These are phyloP conservation scores for Biston betularia DNA, from an alignment of 2,888 invertebrate species.

Conservation along the genomic window DNA sequence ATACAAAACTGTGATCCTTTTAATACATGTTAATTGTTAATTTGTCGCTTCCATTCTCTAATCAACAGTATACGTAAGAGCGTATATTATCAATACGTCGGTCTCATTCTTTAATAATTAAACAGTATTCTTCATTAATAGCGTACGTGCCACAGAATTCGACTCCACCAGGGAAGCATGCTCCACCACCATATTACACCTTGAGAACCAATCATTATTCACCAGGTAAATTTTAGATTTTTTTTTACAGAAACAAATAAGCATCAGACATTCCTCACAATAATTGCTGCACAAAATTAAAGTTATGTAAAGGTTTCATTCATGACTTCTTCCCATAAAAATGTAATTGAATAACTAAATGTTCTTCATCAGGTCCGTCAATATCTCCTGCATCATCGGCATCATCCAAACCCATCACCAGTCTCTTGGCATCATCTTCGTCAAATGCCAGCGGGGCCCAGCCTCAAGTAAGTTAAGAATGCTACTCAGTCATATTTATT, in stretches of 20 bases:
- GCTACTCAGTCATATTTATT: too few species aligned
- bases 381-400: conserved; percentile 73
- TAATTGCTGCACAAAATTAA: too few species aligned
- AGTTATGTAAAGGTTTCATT: too few species aligned
- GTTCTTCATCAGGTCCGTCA: conserved; percentile 53
- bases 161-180: conserved; percentile 90
- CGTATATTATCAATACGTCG: too few species aligned
- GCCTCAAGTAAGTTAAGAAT: conserved; percentile 69
- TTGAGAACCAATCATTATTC: conserved; percentile 66
- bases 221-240: conserved; percentile 56
- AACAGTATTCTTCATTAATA: conserved; percentile 40
- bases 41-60: too few species aligned
- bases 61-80: too few species aligned
- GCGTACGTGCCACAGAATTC: conserved; percentile 79
- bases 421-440: conserved; percentile 70
- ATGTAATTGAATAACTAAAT: too few species aligned
- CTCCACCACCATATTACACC: conserved; percentile 91
- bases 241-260: too few species aligned
- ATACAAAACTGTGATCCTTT: too few species aligned
- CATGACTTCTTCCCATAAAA: too few species aligned
- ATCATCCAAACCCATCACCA: conserved; percentile 69
- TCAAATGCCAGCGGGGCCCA: conserved; percentile 72
- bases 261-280: too few species aligned
- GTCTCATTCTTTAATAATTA: not conserved
- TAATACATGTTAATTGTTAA: too few species aligned